A percentile compares a stretch with the other conserved stretches of the same genome.
Evolutionary conservation across 1,140 invertebrate genomes (phyloP).

Genomic region (Aethina tumida): DNA sequence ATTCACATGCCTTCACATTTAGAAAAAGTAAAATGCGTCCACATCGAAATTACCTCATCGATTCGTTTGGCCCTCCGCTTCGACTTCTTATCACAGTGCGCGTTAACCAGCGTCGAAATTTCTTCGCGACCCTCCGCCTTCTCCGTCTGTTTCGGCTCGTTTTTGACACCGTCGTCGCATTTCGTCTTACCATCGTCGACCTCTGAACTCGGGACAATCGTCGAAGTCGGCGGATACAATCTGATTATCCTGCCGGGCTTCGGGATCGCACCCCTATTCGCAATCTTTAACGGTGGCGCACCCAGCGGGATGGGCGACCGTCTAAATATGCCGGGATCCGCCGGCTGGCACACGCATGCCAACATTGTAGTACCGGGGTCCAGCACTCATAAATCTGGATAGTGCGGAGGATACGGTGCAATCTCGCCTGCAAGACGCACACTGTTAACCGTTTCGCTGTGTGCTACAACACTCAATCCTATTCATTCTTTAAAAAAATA

Average conservation of each 20-base stretch:
- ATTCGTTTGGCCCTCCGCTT: slow-evolving; percentile 3
- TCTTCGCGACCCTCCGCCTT: slow-evolving; percentile 7
- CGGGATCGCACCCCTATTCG: slow-evolving; percentile 15
- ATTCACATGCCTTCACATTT: no score
- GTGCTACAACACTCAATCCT: no score
- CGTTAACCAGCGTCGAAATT: slow-evolving; percentile 2
- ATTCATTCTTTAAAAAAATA: no score
- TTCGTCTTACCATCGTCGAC: background rate
- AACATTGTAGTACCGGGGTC: no score
- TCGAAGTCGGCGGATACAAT: slow-evolving; percentile 12
- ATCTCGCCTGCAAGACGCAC: no score
- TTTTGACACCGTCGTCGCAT: background rate
- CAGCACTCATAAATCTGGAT: no score
- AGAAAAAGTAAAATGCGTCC: no score
- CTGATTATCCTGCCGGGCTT: slow-evolving; percentile 21
- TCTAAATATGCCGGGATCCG: slow-evolving; percentile 35
- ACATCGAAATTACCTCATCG: slow-evolving; percentile 7
- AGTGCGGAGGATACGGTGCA: no score
- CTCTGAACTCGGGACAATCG: background rate
- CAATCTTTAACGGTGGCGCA: slow-evolving; percentile 29
- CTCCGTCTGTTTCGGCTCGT: background rate
- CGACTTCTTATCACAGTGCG: slow-evolving; percentile 9
- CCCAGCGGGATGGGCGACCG: slow-evolving; percentile 30
- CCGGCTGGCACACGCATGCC: slow-evolving; percentile 50
- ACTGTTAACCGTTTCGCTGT: no score